Evolutionary conservation across 2,888 invertebrate genomes (phyloP).

Genomic region (Eilema depressum): DNA sequence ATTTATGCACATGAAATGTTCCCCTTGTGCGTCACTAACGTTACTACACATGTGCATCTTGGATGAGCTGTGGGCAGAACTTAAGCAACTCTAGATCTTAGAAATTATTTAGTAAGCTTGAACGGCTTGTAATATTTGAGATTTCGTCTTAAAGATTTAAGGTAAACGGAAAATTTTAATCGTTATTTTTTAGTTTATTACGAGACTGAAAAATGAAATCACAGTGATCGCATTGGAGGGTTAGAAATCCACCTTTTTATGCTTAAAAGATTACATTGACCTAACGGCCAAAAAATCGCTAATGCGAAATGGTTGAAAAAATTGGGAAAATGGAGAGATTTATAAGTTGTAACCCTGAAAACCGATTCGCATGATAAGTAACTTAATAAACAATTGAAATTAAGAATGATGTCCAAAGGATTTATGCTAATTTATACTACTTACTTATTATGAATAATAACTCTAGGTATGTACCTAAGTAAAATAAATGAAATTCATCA

Average conservation of each 20-base stretch:
- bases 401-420: background rate
- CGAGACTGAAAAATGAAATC: background rate
- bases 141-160: background rate
- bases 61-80: constrained; percentile 49
- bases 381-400: background rate
- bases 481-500: background rate
- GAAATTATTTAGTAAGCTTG: constrained; percentile 39
- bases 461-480: background rate
- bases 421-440: no score
- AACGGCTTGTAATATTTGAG: constrained; percentile 21
- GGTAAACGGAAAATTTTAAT: background rate
- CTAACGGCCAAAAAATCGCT: background rate
- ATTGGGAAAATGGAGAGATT: no score
- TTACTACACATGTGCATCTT: constrained; percentile 49
- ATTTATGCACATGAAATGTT: constrained; percentile 68
- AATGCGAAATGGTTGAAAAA: no score
- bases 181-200: background rate
- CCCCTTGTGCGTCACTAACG: constrained; percentile 56
- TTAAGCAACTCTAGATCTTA: constrained; percentile 23
- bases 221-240: background rate
- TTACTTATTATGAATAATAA: no score
- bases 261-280: background rate
- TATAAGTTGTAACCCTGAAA: no score
- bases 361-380: no score
- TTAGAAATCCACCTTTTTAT: background rate